These are phyloP conservation scores for Branchinecta lindahli DNA, from an alignment of 1,140 invertebrate genomes.

Conservation along the genomic window DNA sequence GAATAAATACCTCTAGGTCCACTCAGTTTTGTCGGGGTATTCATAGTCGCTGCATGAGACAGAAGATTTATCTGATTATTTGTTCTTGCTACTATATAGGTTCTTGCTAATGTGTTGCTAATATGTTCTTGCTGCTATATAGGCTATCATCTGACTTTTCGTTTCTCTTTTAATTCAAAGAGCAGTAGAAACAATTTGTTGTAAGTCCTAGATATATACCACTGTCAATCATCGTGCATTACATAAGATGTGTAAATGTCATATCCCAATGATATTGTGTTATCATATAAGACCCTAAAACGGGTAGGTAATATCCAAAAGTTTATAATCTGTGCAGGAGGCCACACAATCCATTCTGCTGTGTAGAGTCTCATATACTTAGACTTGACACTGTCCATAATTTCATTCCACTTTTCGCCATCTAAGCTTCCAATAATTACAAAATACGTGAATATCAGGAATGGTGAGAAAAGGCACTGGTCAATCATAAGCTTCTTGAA, in stretches of 20 bases:
- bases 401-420: constrained; percentile 40
- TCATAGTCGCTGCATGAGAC: no score
- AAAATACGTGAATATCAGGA: constrained; percentile 67
- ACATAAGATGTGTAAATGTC: constrained; percentile 83
- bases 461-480: constrained; percentile 70
- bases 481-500: constrained; percentile 72
- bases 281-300: constrained; percentile 79
- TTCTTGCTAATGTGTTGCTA: no score
- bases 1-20: no score
- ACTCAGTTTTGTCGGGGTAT: no score
- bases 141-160: no score
- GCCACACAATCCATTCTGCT: constrained; percentile 66
- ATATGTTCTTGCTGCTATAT: no score
- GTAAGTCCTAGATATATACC: no score
- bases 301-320: constrained; percentile 69
- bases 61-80: no score
- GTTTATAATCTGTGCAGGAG: constrained; percentile 63
- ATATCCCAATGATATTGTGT: constrained; percentile 72
- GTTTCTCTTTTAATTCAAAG: no score
- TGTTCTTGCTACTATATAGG: no score
- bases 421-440: constrained; percentile 56
- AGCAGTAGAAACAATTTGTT: no score
- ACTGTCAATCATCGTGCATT: constrained; percentile 40
- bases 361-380: constrained; percentile 64
- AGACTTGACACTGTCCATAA: constrained; percentile 50